Evolutionary conservation across 1,140 invertebrate genomes (phyloP).

Genomic region (Bombus cullumanus): DNA sequence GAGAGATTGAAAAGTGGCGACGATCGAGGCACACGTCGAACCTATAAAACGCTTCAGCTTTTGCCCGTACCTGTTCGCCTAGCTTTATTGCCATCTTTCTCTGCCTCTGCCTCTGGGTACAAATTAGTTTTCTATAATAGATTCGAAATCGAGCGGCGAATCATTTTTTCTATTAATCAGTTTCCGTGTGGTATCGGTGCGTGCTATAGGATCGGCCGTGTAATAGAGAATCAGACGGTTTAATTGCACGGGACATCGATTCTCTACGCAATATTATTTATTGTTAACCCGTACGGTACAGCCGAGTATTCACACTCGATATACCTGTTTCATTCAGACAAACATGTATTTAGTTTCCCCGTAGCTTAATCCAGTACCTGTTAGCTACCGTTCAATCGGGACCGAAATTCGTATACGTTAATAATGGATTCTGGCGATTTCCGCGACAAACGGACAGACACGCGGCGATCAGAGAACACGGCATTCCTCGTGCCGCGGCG

Average conservation of each 20-base stretch:
- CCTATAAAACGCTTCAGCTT: not conserved
- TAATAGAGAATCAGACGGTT: not conserved
- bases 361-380: not conserved
- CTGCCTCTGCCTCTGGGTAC: not conserved
- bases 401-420: not conserved
- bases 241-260: conserved; percentile 29
- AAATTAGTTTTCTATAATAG: conserved; percentile 36
- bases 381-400: not conserved
- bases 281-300: too few species aligned
- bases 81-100: not conserved
- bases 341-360: not conserved
- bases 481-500: not conserved
- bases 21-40: conserved; percentile 13
- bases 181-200: not conserved
- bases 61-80: not conserved
- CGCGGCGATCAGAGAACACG: not conserved
- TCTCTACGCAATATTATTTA: not conserved
- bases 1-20: conserved; percentile 40
- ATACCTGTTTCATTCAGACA: too few species aligned
- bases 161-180: conserved; percentile 30
- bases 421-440: not conserved
- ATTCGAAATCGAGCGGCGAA: not conserved
- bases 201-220: not conserved
- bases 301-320: too few species aligned
- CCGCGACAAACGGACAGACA: not conserved